Evolutionary conservation across 2,113 vertebrate genomes (phyloP), one percentile per base, ranked within the genome.

Genomic region (Corythornis vintsioides): DNA sequence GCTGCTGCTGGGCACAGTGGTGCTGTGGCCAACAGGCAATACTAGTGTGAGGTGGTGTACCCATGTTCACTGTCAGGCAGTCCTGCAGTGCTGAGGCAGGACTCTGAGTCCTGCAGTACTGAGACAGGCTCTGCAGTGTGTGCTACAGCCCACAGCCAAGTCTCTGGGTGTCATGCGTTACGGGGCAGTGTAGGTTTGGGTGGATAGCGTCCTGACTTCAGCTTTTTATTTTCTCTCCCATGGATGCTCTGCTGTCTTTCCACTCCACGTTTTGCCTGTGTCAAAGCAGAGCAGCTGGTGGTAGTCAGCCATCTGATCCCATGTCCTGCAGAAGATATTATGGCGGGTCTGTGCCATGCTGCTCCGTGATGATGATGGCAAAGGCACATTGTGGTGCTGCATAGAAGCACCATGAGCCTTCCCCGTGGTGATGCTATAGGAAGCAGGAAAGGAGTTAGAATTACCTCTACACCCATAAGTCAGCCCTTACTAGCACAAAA

Each of bases 401-500:
- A 29, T 7, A 43, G 21, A 29, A 7, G 6, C 1, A 0, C n/a
- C 53, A 14, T n/a, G 47, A 82, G 15, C 66, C 66, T 53, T 66
- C 35, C 19, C 55, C 11, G 1, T 31, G 22, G 4, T 12, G 67
- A 0, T 45, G 53, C 72, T 72, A 43, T 5, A 42, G 20, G 47
- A n/a, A 76, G 28, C 1, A 0, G 29, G 21, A 2, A 4, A 47
- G 56, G 10, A 33, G n/a, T 13, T 67, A 69, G 55, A n/a, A 2
- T 8, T 43, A 35, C 35, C 35, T 69, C 35, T 52, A 28, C 45
- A 14, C 7, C 3, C 4, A 3, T 2, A 17, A 67, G 50, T 24
- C 59, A 69, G 43, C 13, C 24, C 29, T 59, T 15, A 6, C 5
- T 14, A 42, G 33, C 22, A 24, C n/a, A 22, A 55, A 69, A 84